Evolutionary conservation across 2,797 vertebrate species (phyloP).

Genomic region (Sebastiscus albofasciatus): DNA sequence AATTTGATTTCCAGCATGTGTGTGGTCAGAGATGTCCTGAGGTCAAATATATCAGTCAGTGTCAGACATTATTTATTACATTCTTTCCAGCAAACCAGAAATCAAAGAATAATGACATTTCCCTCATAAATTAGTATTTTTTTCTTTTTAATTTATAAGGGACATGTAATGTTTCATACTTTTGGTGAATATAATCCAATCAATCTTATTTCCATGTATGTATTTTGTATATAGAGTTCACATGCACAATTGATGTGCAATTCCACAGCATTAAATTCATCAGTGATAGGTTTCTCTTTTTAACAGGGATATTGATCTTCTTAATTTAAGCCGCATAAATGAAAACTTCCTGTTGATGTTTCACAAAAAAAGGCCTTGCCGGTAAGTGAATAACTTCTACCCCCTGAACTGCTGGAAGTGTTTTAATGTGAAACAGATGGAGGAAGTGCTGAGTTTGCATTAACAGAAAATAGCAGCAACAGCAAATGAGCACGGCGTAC

Average conservation of each 20-base stretch:
- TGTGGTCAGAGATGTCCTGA: too few species aligned
- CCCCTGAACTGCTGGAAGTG: constrained; percentile 21
- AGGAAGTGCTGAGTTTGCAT: constrained; percentile 37
- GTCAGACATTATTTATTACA: too few species aligned
- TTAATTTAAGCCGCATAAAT: neutral
- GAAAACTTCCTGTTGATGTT: constrained; percentile 7
- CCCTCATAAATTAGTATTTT: too few species aligned
- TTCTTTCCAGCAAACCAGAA: too few species aligned
- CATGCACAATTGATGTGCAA: neutral
- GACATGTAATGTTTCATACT: too few species aligned
- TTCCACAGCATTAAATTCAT: neutral
- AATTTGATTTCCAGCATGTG: too few species aligned
- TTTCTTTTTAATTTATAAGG: too few species aligned
- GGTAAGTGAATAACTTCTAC: neutral
- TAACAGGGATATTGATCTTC: neutral
- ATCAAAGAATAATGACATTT: too few species aligned
- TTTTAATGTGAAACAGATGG: constrained; percentile 53
- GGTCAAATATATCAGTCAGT: too few species aligned
- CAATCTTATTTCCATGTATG: too few species aligned
- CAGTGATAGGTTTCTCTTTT: neutral
- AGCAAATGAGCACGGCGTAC: constrained; percentile 30
- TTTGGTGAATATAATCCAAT: too few species aligned
- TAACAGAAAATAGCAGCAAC: constrained; percentile 30
- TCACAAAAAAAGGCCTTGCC: neutral
- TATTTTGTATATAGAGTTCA: neutral